Evolutionary conservation across 2,113 vertebrate genomes (phyloP).

Genomic region (Charina bottae): DNA sequence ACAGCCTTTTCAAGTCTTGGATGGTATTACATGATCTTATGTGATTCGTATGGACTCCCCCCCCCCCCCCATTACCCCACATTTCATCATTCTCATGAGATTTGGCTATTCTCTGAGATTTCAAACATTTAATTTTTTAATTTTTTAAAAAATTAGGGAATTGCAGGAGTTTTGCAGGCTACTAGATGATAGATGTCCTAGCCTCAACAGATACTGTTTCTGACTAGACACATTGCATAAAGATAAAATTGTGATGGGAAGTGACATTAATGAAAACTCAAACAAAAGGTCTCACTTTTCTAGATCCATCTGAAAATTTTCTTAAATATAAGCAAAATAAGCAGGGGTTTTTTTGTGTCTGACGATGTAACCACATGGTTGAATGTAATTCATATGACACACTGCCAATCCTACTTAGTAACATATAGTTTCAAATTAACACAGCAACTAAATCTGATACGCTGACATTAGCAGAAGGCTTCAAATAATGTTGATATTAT

Average conservation of each 20-base stretch:
- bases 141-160: not conserved
- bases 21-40: not conserved
- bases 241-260: not conserved
- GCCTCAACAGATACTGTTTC: not conserved
- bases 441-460: not conserved
- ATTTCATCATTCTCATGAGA: too few species aligned
- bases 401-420: not conserved
- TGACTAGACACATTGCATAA: not conserved
- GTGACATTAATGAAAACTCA: not conserved
- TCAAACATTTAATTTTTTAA: not conserved
- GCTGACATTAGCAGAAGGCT: not conserved
- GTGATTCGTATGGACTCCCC: not conserved
- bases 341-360: not conserved
- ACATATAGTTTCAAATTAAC: not conserved
- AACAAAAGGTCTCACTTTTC: not conserved
- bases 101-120: not conserved
- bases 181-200: not conserved
- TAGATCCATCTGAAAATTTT: not conserved
- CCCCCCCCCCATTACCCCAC: too few species aligned
- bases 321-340: not conserved
- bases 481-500: not conserved
- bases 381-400: not conserved
- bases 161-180: not conserved
- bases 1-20: not conserved
- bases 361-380: not conserved